Evolutionary conservation across 2,797 vertebrate genomes (phyloP).

Genomic region (Coilia nasus): DNA sequence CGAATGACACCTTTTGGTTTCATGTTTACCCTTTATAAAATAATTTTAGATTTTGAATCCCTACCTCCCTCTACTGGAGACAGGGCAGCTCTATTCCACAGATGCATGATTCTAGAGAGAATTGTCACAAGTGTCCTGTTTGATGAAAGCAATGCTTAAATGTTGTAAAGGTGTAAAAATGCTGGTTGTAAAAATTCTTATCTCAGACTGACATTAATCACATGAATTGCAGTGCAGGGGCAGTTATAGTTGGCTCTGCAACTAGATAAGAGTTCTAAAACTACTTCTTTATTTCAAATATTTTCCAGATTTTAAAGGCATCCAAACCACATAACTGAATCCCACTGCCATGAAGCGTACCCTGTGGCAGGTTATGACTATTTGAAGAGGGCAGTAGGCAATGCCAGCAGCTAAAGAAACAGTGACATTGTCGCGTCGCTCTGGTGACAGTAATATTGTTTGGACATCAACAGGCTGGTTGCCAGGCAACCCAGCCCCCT

Average conservation of each 20-base stretch:
- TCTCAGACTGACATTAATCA: neutral
- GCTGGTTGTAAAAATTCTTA: neutral
- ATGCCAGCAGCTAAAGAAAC: constrained; percentile 57
- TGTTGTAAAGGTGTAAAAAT: neutral
- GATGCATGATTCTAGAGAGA: neutral
- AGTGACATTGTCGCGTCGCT: constrained; percentile 67
- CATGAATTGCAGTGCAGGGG: neutral
- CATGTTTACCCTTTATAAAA: neutral
- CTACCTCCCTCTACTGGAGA: constrained; percentile 33
- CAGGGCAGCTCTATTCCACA: neutral
- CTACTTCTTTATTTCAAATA: constrained; percentile 7
- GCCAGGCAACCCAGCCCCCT: constrained; percentile 70
- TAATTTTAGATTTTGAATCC: constrained; percentile 4
- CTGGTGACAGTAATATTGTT: constrained; percentile 72
- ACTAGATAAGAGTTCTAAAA: neutral
- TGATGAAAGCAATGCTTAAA: neutral
- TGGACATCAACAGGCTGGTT: constrained; percentile 75
- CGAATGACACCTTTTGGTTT: neutral
- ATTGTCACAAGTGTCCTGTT: neutral
- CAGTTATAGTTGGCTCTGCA: neutral
- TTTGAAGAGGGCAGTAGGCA: constrained; percentile 16
- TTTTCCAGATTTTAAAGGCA: neutral
- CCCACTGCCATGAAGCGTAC: neutral
- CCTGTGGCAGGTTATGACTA: constrained; percentile 12
- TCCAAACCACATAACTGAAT: neutral